Conservation (phyloP, 1,140 invertebrate genomes). For the Apis dorsata region DNA sequence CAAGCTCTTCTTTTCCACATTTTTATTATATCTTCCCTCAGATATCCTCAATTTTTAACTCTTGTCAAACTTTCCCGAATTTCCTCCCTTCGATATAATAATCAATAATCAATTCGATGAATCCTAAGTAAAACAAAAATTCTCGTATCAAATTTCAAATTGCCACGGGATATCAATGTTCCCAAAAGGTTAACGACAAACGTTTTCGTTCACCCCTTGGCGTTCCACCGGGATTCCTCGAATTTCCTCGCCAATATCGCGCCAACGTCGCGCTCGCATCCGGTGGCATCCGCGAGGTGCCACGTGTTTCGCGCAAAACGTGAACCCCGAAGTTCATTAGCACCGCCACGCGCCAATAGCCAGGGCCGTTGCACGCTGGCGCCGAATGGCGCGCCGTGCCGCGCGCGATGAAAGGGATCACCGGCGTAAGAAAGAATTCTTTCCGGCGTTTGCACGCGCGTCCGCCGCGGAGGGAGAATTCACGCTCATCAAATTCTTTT, state of each 20-base stretch:
- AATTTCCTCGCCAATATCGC: too few species aligned
- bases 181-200: too few species aligned
- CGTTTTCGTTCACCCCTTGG: too few species aligned
- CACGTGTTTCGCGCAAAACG: slow-evolving; percentile 54
- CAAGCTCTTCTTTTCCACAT: neutral
- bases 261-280: too few species aligned
- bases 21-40: too few species aligned
- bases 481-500: slow-evolving; percentile 50
- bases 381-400: neutral
- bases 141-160: too few species aligned
- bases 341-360: slow-evolving; percentile 60
- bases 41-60: too few species aligned
- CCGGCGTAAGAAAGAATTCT: slow-evolving; percentile 47
- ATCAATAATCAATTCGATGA: too few species aligned
- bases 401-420: neutral
- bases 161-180: too few species aligned
- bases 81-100: neutral
- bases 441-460: slow-evolving; percentile 9
- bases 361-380: slow-evolving; percentile 57
- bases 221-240: neutral
- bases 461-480: slow-evolving; percentile 11
- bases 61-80: neutral
- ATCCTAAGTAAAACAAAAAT: too few species aligned
- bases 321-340: slow-evolving; percentile 61
- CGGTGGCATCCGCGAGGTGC: slow-evolving; percentile 33